Conservation (phyloP, 2,113 vertebrate genomes). For the Plecotus auritus region DNA sequence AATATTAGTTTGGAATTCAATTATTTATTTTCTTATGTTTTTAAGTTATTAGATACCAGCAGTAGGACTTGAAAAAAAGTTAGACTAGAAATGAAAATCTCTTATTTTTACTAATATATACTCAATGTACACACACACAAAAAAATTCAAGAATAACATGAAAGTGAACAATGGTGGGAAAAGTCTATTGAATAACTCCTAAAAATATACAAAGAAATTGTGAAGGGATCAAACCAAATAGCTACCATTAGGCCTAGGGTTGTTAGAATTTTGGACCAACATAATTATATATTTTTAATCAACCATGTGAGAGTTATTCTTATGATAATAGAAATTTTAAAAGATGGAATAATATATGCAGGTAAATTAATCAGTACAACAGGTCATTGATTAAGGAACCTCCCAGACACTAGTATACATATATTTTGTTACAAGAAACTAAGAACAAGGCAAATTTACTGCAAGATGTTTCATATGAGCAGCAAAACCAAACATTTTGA, state of each 20-base stretch:
- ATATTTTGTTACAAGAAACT: background rate
- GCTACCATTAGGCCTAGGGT: background rate
- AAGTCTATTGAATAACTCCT: background rate
- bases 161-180: background rate
- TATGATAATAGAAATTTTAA: background rate
- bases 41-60: background rate
- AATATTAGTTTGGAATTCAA: slow-evolving; percentile 1
- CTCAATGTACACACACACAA: background rate
- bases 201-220: background rate
- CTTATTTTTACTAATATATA: background rate
- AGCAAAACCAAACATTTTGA: background rate
- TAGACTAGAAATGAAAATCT: background rate
- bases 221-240: background rate
- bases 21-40: background rate
- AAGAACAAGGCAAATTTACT: background rate
- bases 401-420: background rate
- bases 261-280: background rate
- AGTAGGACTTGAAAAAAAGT: background rate
- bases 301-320: background rate
- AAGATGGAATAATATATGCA: background rate
- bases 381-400: background rate
- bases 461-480: background rate
- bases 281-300: background rate
- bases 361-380: background rate
- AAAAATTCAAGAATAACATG: background rate